phyloP scores from a whole-genome alignment of 2,888 invertebrate genomes.

The Prosopocoilus inquinatus region DNA sequence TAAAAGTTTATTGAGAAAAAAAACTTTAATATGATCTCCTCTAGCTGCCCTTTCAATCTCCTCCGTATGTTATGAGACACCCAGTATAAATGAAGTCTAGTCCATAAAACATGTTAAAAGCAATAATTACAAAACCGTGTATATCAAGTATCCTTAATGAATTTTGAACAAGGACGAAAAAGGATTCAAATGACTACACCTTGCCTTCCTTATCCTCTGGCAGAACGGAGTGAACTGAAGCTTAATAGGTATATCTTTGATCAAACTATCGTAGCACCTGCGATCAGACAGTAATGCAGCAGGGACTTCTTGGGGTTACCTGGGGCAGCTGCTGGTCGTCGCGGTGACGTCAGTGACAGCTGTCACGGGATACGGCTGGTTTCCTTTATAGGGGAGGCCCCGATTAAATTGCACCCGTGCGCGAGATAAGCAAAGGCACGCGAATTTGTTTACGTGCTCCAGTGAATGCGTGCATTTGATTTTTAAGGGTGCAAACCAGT shows the following conservation, averaged over 20 bases:
- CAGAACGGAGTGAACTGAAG: no score
- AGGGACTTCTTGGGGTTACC: conserved; percentile 15
- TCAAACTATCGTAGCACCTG: conserved; percentile 1
- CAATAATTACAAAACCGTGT: no score
- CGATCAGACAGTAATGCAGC: not conserved
- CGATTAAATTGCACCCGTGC: conserved; percentile 30
- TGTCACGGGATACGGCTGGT: conserved; percentile 29
- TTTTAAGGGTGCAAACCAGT: conserved; percentile 8
- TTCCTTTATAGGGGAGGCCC: conserved; percentile 15
- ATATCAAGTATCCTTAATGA: no score
- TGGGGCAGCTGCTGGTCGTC: conserved; percentile 27
- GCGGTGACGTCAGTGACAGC: conserved; percentile 32
- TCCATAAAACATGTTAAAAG: no score
- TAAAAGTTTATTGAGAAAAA: no score
- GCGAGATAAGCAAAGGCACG: conserved; percentile 28
- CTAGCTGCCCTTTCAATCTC: no score
- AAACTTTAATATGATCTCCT: no score
- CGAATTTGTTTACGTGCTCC: conserved; percentile 29
- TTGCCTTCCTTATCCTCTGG: no score
- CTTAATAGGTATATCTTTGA: conserved; percentile 1
- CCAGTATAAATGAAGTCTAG: no score
- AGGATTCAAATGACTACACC: no score
- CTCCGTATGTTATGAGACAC: no score
- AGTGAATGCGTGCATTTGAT: conserved; percentile 19
- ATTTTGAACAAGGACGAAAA: no score